These are phyloP conservation scores for Pterobdella sp. DNA, from an alignment of 2,888 invertebrate species.

Conservation along the genomic window DNA sequence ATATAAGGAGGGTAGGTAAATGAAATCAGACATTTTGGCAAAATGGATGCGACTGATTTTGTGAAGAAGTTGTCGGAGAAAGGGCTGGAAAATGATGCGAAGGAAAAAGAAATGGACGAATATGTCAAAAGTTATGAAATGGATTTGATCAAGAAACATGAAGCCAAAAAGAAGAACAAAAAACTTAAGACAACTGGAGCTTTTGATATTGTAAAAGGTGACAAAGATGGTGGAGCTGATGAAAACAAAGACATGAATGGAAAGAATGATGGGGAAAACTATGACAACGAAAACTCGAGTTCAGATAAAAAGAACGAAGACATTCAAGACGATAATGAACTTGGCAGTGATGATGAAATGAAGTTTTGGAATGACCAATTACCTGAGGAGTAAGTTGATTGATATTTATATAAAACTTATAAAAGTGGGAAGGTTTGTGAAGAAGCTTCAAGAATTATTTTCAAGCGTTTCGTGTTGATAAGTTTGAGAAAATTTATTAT, in stretches of 20 bases:
- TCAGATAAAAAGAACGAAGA: not conserved
- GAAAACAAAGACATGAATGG: not conserved
- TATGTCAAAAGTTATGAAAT: slow-evolving; percentile 9
- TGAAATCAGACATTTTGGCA: too few relatives aligned
- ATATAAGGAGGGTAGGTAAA: too few relatives aligned
- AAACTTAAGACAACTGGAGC: not conserved
- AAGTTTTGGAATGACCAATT: not conserved
- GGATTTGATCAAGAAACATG: slow-evolving; percentile 10
- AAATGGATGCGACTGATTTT: not conserved
- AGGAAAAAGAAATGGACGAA: slow-evolving; percentile 11
- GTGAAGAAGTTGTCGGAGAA: slow-evolving; percentile 4
- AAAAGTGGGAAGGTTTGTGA: too few relatives aligned
- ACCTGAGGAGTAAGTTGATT: not conserved
- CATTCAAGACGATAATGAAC: not conserved
- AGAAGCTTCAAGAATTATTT: too few relatives aligned
- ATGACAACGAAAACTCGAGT: not conserved
- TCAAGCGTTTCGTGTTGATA: too few relatives aligned
- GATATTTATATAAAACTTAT: too few relatives aligned
- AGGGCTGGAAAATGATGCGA: not conserved
- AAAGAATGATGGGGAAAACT: not conserved
- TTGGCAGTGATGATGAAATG: not conserved
- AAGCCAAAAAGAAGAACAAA: not conserved
- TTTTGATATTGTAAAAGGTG: not conserved
- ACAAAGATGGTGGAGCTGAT: not conserved
- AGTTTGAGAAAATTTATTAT: too few relatives aligned